phyloP scores from a whole-genome alignment of 2,888 invertebrate species.

The Amaurobius ferox region DNA sequence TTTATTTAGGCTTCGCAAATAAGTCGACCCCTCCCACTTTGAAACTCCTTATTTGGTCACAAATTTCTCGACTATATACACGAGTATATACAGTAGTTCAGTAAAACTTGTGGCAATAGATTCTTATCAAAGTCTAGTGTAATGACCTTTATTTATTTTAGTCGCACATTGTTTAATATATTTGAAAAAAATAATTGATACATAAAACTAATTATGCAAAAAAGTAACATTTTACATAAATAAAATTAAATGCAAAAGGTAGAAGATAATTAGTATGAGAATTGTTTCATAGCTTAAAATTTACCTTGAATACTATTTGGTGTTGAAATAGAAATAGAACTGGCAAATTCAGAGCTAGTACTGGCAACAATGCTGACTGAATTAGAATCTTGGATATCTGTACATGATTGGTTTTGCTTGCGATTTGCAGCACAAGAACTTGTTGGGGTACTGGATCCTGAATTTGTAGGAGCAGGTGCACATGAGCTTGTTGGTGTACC shows the following conservation, averaged over 20 bases:
- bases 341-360: constrained; percentile 51
- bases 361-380: constrained; percentile 42
- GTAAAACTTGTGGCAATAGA: too few species aligned
- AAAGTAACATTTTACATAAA: not conserved
- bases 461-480: constrained; percentile 58
- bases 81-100: too few species aligned
- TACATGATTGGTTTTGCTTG: constrained; percentile 54
- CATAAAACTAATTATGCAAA: too few species aligned
- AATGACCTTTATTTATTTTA: too few species aligned
- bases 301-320: constrained; percentile 58
- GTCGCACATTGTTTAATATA: too few species aligned
- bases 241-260: not conserved
- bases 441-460: constrained; percentile 73
- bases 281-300: not conserved
- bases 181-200: too few species aligned
- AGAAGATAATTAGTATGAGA: not conserved
- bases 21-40: too few species aligned
- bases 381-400: constrained; percentile 69
- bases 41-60: too few species aligned
- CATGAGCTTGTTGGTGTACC: constrained; percentile 68
- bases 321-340: constrained; percentile 54
- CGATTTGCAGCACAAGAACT: constrained; percentile 61
- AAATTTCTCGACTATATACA: too few species aligned
- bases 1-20: too few species aligned
- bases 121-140: too few species aligned